Percentiles rank a stretch among this genome's conserved stretches.
Evolutionary conservation across 2,113 vertebrate genomes (phyloP).

Genomic region (Cygnus atratus): DNA sequence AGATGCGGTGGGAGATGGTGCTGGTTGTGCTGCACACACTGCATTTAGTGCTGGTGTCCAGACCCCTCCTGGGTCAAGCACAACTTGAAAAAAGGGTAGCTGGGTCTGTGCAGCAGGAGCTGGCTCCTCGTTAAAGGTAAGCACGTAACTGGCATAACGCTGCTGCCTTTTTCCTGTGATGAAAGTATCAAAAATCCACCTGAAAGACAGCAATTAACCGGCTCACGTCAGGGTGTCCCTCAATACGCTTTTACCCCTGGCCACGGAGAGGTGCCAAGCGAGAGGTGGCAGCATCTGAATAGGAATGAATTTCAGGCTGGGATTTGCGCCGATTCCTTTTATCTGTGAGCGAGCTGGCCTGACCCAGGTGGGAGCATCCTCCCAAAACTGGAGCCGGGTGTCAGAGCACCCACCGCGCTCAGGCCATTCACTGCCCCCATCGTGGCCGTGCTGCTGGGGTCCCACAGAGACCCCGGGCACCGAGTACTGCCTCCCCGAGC

Average conservation of each 20-base stretch:
- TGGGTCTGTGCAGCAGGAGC: background rate
- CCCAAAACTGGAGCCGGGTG: too few relatives aligned
- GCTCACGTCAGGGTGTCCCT: fast-evolving
- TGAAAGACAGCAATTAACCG: background rate
- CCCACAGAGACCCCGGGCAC: too few relatives aligned
- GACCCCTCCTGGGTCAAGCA: background rate
- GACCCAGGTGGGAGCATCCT: too few relatives aligned
- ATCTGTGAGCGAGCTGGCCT: too few relatives aligned
- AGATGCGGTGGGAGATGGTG: too few relatives aligned
- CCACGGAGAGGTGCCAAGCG: fast-evolving
- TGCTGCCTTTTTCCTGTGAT: fast-evolving
- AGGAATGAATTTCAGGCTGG: background rate
- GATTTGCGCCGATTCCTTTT: background rate
- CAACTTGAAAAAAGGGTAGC: fast-evolving
- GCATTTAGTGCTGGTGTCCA: fast-evolving
- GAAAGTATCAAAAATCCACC: background rate
- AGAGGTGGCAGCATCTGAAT: background rate
- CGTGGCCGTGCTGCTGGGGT: too few relatives aligned
- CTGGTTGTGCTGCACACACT: too few relatives aligned
- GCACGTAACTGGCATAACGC: fast-evolving
- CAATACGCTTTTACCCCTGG: fast-evolving
- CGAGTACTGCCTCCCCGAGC: too few relatives aligned
- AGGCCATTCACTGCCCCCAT: too few relatives aligned
- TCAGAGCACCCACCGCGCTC: too few relatives aligned
- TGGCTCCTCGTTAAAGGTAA: background rate